These are phyloP conservation scores for Hartigia nigra DNA, from an alignment of 2,888 invertebrate genomes.

Conservation along the genomic window DNA sequence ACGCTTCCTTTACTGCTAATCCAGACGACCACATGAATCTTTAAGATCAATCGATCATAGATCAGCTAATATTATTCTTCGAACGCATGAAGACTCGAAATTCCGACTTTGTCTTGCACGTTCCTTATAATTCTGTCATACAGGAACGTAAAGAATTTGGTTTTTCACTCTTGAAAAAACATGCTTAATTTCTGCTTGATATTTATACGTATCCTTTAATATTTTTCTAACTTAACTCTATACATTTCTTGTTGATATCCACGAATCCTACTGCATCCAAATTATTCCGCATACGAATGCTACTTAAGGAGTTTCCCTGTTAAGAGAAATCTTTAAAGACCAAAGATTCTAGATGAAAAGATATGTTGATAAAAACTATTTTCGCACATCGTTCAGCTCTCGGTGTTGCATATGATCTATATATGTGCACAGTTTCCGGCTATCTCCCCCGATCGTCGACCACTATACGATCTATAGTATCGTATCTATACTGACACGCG, in stretches of 20 bases:
- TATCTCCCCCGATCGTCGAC: constrained; percentile 55
- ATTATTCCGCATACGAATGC: not conserved
- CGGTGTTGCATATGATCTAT: constrained; percentile 35
- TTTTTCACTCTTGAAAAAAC: not conserved
- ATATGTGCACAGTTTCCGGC: constrained; percentile 58
- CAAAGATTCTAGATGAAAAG: constrained; percentile 4
- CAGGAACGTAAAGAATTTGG: not conserved
- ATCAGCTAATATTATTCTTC: not conserved
- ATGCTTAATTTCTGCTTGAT: not conserved
- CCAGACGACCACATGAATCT: not conserved
- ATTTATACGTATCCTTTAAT: not conserved
- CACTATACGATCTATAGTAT: constrained; percentile 40
- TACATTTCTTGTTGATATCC: not conserved
- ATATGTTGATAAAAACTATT: constrained; percentile 18
- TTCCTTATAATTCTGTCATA: not conserved
- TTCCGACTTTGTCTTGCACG: not conserved
- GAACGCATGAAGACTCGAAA: not conserved
- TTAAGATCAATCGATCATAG: not conserved
- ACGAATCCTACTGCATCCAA: not conserved
- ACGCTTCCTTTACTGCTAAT: not conserved
- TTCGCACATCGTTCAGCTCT: constrained; percentile 27
- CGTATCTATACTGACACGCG: constrained; percentile 2
- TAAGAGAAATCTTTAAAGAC: not conserved
- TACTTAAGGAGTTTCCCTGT: not conserved
- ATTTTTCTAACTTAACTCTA: not conserved